Base-by-base conservation (phyloP, 2,113 vertebrate species). In the Plotosus lineatus region DNA sequence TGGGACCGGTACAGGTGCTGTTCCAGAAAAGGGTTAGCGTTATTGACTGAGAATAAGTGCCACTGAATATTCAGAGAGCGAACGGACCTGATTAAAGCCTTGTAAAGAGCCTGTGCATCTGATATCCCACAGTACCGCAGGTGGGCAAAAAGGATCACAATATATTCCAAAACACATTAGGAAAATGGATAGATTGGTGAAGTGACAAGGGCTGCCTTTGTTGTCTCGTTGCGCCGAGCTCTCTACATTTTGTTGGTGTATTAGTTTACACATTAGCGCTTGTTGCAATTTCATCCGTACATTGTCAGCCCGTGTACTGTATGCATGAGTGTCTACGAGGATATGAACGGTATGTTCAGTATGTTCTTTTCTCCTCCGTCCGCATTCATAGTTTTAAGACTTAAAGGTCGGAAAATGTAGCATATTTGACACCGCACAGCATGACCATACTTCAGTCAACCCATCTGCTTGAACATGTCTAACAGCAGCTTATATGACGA, bases 1-100 rank as follows among this genome's bases (percentile, higher is more conserved):
- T 46, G 71, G 48, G 85, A 87, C 83, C 66, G 78, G 83, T 83
- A 85, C 88, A 91, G 90, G 90, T 90, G 85, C 86, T 88, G 10
- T 82, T 85, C 19, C 71, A 78, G 53, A 83, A 84, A 87, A n/a
- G 80, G 83, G 69, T 61, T 79, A 73, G 85, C 85, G 14, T 38
- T 89, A 89, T 91, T 85, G 88, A 91, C 88, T 86, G 82, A 86
- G 58, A 68, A 84, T 85, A 89, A 90, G 87, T 89, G 88, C 83
- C 40, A 66, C 74, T 92, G 91, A 91, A 93, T 92, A 91, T 92
- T 92, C 89, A 91, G 86, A 65, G 83, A 81, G 31, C 56, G 85
- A 77, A 82, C 83, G 55, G 84, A 84, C 87, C 90, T 91, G 91
- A 91, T 90, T 90, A 90, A 81, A 53, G 79, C 46, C 21, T 36